Evolutionary conservation across 2,797 vertebrate species (phyloP).

Genomic region (Selene dorsalis): DNA sequence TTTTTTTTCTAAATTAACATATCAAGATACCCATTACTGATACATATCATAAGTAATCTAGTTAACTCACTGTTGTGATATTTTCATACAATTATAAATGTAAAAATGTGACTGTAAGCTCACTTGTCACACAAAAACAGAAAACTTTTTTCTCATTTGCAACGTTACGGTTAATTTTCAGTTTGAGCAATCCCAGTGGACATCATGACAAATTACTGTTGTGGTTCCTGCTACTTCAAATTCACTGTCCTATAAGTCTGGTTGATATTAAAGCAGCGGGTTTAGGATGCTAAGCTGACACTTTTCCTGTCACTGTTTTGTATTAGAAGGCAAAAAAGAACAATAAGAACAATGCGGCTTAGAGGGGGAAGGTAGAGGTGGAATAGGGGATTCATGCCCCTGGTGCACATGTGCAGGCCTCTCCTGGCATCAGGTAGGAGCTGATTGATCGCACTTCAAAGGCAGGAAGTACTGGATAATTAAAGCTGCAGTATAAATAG

Average conservation of each 20-base stretch:
- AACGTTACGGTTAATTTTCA: neutral
- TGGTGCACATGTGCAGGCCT: slow-evolving; percentile 67
- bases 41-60: neutral
- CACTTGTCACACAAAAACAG: neutral
- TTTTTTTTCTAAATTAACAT: neutral
- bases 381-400: slow-evolving; percentile 46
- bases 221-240: neutral
- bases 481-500: slow-evolving; percentile 81
- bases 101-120: neutral
- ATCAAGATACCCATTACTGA: slow-evolving; percentile 5
- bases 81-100: neutral
- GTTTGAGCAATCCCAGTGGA: neutral
- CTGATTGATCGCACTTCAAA: slow-evolving; percentile 83
- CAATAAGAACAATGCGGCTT: slow-evolving; percentile 54
- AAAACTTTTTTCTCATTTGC: neutral
- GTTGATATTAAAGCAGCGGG: slow-evolving; percentile 35
- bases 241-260: slow-evolving; percentile 28
- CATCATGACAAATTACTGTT: neutral
- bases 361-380: slow-evolving; percentile 23
- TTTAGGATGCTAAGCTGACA: slow-evolving; percentile 25
- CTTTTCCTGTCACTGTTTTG: slow-evolving; percentile 25
- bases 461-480: slow-evolving; percentile 79
- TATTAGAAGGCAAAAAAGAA: slow-evolving; percentile 46
- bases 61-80: neutral
- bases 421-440: slow-evolving; percentile 79